Evolutionary conservation across 1,140 invertebrate species (phyloP).

Genomic region (Campoletis sonorensis): DNA sequence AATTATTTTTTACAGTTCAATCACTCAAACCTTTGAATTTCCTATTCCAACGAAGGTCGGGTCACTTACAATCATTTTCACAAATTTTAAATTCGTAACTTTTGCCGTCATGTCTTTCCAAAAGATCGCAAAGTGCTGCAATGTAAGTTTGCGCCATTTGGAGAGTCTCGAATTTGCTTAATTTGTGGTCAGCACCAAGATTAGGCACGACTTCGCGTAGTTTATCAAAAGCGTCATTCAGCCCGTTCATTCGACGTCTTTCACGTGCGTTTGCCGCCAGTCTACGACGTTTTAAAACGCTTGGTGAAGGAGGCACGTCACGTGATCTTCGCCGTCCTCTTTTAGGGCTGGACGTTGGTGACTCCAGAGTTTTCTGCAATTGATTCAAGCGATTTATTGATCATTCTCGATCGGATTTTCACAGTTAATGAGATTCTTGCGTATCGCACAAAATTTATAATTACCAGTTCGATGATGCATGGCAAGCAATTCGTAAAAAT

Average conservation of each 20-base stretch:
- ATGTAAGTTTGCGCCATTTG: constrained; percentile 94
- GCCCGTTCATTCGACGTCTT: constrained; percentile 87
- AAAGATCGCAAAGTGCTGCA: constrained; percentile 80
- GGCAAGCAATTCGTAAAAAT: background rate
- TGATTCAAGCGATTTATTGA: constrained; percentile 11
- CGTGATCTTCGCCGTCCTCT: constrained; percentile 69
- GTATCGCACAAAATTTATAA: background rate
- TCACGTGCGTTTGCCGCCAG: constrained; percentile 88
- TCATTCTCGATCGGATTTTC: too few species aligned
- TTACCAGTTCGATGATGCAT: background rate
- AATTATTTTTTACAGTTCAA: background rate
- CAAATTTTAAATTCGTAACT: constrained; percentile 31
- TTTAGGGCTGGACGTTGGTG: constrained; percentile 66
- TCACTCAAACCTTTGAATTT: background rate
- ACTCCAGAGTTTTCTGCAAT: constrained; percentile 57
- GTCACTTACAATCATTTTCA: background rate
- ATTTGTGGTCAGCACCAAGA: constrained; percentile 85
- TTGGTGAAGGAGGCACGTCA: constrained; percentile 77
- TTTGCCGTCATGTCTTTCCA: constrained; percentile 51
- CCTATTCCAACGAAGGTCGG: background rate
- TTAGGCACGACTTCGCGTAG: constrained; percentile 89
- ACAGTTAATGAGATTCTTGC: too few species aligned
- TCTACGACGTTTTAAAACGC: constrained; percentile 80
- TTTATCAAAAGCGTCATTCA: constrained; percentile 89
- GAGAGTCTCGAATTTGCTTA: constrained; percentile 92